Percentiles rank a stretch among this genome's conserved stretches.
These are phyloP conservation scores for Heteronetta atricapilla DNA, from an alignment of 2,113 vertebrate species.

Conservation along the genomic window DNA sequence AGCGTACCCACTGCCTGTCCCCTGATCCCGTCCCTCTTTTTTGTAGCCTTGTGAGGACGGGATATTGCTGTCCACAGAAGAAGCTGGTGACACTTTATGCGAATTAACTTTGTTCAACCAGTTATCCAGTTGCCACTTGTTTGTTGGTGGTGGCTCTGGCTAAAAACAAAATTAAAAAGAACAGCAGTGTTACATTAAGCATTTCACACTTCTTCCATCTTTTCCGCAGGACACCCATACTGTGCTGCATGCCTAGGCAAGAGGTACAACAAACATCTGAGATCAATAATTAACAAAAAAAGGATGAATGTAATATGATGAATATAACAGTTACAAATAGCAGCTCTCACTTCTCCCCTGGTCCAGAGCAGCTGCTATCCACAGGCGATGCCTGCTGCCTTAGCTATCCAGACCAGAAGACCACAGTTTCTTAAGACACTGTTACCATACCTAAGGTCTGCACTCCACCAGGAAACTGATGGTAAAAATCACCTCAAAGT, in stretches of 20 bases:
- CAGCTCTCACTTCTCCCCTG: not conserved
- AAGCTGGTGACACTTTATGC: slow-evolving; percentile 91
- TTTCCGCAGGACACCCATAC: not conserved
- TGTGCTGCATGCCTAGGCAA: not conserved
- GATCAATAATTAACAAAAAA: not conserved
- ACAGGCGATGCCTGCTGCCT: not conserved
- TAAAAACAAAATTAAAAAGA: slow-evolving; percentile 62
- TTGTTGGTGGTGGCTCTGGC: slow-evolving; percentile 92
- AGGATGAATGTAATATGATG: not conserved
- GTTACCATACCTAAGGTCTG: not conserved
- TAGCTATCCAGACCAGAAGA: not conserved
- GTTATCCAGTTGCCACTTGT: slow-evolving; percentile 99
- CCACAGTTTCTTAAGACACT: not conserved
- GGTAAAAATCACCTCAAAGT: not conserved
- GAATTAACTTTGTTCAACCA: slow-evolving; percentile 95
- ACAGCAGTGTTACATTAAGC: not conserved
- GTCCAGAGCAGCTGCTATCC: not conserved
- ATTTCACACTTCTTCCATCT: not conserved
- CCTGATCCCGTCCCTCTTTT: slow-evolving; percentile 89
- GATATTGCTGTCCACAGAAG: slow-evolving; percentile 92
- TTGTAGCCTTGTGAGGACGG: slow-evolving; percentile 90
- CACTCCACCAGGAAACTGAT: not conserved
- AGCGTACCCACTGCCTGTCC: slow-evolving; percentile 81
- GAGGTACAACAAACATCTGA: not conserved
- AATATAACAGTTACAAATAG: not conserved